Evolutionary conservation across 2,888 invertebrate genomes (phyloP).

Genomic region (Drosophila aldrichi): DNA sequence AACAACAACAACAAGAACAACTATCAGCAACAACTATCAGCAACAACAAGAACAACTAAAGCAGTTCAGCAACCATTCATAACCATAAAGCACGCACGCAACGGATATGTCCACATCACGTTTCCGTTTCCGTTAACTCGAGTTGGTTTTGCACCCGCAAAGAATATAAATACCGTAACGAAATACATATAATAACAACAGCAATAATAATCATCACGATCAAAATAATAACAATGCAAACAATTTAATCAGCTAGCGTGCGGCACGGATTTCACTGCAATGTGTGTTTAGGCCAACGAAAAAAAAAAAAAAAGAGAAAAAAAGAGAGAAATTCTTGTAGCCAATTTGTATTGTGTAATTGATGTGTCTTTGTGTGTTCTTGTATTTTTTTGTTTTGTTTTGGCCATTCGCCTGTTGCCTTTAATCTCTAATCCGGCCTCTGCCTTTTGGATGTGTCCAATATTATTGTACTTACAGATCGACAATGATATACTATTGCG

Average conservation of each 20-base stretch:
- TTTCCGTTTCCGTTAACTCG: slow-evolving; percentile 46
- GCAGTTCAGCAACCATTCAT: slow-evolving; percentile 47
- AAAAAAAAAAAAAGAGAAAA: background rate
- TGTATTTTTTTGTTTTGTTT: slow-evolving; percentile 16
- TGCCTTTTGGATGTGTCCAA: slow-evolving; percentile 32
- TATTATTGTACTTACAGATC: slow-evolving; percentile 77
- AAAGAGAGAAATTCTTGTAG: slow-evolving; percentile 24
- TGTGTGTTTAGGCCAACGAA: slow-evolving; percentile 36
- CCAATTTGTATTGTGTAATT: slow-evolving; percentile 67
- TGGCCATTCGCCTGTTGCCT: slow-evolving; percentile 10
- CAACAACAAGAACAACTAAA: slow-evolving; percentile 23
- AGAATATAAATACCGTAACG: background rate
- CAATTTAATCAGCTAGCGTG: slow-evolving; percentile 21
- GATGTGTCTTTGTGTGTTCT: slow-evolving; percentile 41
- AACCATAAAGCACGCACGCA: slow-evolving; percentile 62
- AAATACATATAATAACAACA: slow-evolving; percentile 5
- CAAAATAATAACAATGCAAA: background rate
- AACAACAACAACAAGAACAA: slow-evolving; percentile 14
- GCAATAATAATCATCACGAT: background rate
- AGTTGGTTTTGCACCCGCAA: slow-evolving; percentile 41
- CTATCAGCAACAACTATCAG: slow-evolving; percentile 35
- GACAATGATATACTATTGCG: slow-evolving; percentile 93
- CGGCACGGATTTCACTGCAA: slow-evolving; percentile 41
- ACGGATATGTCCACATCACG: slow-evolving; percentile 52
- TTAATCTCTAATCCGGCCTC: slow-evolving; percentile 29